Evolutionary conservation across 2,113 vertebrate genomes (phyloP), one percentile per base, ranked within the genome.

Genomic region (Ciconia maguari): DNA sequence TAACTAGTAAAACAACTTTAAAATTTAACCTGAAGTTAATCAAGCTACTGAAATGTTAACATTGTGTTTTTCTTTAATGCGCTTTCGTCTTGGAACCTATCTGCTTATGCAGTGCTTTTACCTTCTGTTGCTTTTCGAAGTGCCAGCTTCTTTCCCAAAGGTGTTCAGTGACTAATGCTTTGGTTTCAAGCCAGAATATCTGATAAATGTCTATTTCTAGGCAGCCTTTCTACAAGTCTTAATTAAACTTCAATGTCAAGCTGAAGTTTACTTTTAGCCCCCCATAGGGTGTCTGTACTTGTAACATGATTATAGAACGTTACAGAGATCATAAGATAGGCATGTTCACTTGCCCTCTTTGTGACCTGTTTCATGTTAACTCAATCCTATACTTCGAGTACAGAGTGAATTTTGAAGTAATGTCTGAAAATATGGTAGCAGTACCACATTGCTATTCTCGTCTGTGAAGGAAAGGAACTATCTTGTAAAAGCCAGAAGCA

Each of bases 111-210:
- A 74, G 75, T 79, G 94, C 92, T 98, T 97, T 97, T 97, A 98
- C 98, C 98, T 98, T 98, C 98, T 98, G 98, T 96, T 98, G 95
- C 97, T 97, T 98, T 98, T 97, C 72, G 26, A 95, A 95, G 95
- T 98, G 98, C 98, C 98, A 98, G 30, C 95, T 98, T 90, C 96
- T 94, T 95, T 98, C 98, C 98, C 98, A 97, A 97, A 98, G 98
- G 98, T 98, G 98, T 98, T 98, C 95, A 66, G 96, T 98, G 98
- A 98, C 98, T 98, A 98, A 99, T 98, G 97, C 96, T 96, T 97
- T 98, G 98, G 98, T 98, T 97, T 93, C 57, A 27, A 97, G 98
- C 98, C 98, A 98, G 98, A 98, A 98, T 98, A 98, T 98, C 97
- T 98, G 97, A 98, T 97, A 98, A 98, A 98, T 94, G 97, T 98